Base-by-base conservation (phyloP, 2,113 vertebrate genomes). In the Pandion haliaetus region DNA sequence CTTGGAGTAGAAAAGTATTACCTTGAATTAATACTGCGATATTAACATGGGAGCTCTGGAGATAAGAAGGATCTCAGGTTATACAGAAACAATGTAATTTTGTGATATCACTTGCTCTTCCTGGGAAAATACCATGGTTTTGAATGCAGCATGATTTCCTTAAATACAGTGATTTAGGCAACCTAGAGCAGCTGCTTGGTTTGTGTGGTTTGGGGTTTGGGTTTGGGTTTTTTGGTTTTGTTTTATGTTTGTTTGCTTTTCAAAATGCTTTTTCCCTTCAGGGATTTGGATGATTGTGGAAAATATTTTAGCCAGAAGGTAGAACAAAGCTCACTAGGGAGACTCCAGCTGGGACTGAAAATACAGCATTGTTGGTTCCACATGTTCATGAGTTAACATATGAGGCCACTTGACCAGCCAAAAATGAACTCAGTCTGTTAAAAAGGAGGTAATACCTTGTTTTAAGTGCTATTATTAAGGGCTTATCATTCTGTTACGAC, bases 291-390 rank as follows among this genome's bases (percentile, higher is more conserved):
- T 93, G 20, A 86, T 19, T 93, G 31, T 90, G 65, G 69, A 24
- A 93, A 93, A 36, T 83, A 47, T 87, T 95, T 76, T 94, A 89
- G 91, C 89, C 91, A 96, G 96, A 92, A 94, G 62, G 82, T 81
- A 90, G 63, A 95, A 83, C 34, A 91, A 77, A 90, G 62, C 80
- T 95, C 87, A n/a, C 89, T 74, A 29, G 71, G 49, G 62, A 91
- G 36, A 78, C 38, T 94, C 94, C 94, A 97, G 85, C 95, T 95
- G 95, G 73, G 71, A 77, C 80, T 82, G 81, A 86, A 96, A 94
- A 91, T 50, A 19, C 17, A 55, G 38, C 29, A 9, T 26, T 82
- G 52, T 91, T 82, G 81, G 14, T 93, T 89, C 70, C 80, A 82
- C 79, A 9, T 78, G 55, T 59, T 92, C 20, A 2, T 25, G 57